phyloP scores from a whole-genome alignment of 1,140 invertebrate species.

The Drosophila sechellia region DNA sequence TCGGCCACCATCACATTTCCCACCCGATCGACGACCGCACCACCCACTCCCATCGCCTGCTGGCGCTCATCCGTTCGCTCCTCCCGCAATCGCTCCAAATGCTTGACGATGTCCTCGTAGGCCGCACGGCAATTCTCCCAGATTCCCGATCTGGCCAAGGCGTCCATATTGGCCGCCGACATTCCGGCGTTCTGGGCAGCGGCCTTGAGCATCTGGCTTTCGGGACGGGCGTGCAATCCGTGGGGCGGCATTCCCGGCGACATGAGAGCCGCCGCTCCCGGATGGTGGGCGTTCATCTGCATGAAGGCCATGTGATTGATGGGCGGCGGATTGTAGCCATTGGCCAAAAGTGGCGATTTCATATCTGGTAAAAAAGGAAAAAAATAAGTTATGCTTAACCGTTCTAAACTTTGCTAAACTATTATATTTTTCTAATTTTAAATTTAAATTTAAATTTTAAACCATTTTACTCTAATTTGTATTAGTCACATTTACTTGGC shows the following conservation, averaged over 20 bases:
- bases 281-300: slow-evolving; percentile 90
- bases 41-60: slow-evolving; percentile 86
- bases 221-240: slow-evolving; percentile 89
- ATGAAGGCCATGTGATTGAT: slow-evolving; percentile 96
- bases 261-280: slow-evolving; percentile 90
- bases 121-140: slow-evolving; percentile 97
- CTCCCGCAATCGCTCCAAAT: slow-evolving; percentile 95
- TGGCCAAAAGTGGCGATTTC: slow-evolving; percentile 94
- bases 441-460: too few relatives aligned
- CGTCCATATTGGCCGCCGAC: slow-evolving; percentile 92
- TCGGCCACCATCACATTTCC: slow-evolving; percentile 85
- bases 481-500: background rate
- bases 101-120: slow-evolving; percentile 96
- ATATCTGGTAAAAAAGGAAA: slow-evolving; percentile 87
- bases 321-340: slow-evolving; percentile 97
- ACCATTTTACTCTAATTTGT: too few relatives aligned
- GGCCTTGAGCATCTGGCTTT: slow-evolving; percentile 91
- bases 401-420: too few relatives aligned
- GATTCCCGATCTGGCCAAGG: slow-evolving; percentile 94
- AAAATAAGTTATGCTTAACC: slow-evolving; percentile 15
- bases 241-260: slow-evolving; percentile 94
- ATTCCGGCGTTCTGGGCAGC: slow-evolving; percentile 87
- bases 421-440: too few relatives aligned
- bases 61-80: slow-evolving; percentile 89
- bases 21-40: slow-evolving; percentile 85